These are phyloP conservation scores for Grammomys surdaster DNA, from an alignment of 2,113 vertebrate species.

Conservation along the genomic window DNA sequence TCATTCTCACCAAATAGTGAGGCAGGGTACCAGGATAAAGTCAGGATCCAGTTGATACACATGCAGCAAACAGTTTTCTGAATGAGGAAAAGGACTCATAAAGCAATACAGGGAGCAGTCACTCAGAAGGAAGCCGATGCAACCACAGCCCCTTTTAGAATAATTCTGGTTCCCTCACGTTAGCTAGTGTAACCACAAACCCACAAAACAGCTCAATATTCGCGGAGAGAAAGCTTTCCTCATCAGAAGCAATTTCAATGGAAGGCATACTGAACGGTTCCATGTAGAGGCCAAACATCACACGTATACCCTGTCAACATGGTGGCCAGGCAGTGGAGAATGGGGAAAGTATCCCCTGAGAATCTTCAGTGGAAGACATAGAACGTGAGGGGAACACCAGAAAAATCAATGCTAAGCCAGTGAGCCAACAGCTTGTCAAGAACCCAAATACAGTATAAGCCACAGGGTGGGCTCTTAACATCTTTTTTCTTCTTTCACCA, in stretches of 20 bases:
- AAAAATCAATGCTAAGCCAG: neutral
- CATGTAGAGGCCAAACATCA: neutral
- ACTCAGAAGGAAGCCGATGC: conserved; percentile 1
- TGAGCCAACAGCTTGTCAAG: neutral
- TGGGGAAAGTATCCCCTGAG: neutral
- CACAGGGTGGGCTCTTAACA: neutral
- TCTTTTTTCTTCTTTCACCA: neutral
- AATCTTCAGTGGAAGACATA: neutral
- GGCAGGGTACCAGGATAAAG: conserved; percentile 22
- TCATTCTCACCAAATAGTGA: neutral
- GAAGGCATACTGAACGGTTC: neutral
- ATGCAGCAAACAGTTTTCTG: neutral
- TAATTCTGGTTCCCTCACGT: neutral
- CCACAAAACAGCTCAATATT: neutral
- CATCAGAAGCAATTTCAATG: neutral
- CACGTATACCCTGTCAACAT: neutral
- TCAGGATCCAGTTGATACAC: neutral
- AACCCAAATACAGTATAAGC: neutral
- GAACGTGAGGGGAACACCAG: neutral
- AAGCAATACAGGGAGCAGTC: conserved; percentile 4
- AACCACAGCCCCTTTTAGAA: neutral
- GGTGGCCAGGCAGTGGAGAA: neutral
- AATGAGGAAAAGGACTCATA: neutral
- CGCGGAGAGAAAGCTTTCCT: neutral
- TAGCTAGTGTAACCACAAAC: neutral